Conservation (phyloP, 2,797 vertebrate genomes). For the Protonibea diacanthus region DNA sequence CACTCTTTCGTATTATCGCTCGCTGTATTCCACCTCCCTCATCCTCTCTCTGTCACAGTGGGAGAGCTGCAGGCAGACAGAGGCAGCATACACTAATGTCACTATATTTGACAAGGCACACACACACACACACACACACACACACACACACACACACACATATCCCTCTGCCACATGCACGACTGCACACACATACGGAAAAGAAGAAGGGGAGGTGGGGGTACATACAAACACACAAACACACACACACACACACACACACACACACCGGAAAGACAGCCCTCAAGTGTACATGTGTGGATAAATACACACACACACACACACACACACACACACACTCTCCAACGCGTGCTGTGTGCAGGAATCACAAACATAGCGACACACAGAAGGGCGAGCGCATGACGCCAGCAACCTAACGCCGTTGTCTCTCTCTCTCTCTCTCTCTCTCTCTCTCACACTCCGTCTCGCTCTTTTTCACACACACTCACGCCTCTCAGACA, state of each 20-base stretch:
- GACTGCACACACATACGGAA: conserved; percentile 74
- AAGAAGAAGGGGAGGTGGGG: conserved; percentile 48
- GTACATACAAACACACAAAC: conserved; percentile 52
- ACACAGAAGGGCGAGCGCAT: conserved; percentile 74
- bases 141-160: conserved; percentile 69
- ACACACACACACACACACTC: conserved; percentile 59
- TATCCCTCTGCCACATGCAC: conserved; percentile 72
- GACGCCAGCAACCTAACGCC: conserved; percentile 76
- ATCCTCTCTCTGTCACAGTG: conserved; percentile 78
- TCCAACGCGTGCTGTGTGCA: conserved; percentile 75
- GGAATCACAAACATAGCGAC: conserved; percentile 84
- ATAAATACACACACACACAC: conserved; percentile 62
- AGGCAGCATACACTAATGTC: conserved; percentile 80
- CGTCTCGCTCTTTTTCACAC: conserved; percentile 52
- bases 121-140: conserved; percentile 56
- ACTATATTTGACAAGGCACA: conserved; percentile 86
- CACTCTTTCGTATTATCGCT: conserved; percentile 66
- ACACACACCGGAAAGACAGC: conserved; percentile 60
- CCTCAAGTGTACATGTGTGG: conserved; percentile 60
- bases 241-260: conserved; percentile 49
- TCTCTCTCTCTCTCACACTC: conserved; percentile 38
- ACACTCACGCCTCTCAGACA: conserved; percentile 69
- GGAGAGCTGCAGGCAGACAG: conserved; percentile 82
- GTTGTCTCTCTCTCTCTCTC: conserved; percentile 59
- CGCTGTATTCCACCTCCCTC: conserved; percentile 72